Evolutionary conservation across 2,888 invertebrate genomes (phyloP).

Genomic region (Aromia moschata): DNA sequence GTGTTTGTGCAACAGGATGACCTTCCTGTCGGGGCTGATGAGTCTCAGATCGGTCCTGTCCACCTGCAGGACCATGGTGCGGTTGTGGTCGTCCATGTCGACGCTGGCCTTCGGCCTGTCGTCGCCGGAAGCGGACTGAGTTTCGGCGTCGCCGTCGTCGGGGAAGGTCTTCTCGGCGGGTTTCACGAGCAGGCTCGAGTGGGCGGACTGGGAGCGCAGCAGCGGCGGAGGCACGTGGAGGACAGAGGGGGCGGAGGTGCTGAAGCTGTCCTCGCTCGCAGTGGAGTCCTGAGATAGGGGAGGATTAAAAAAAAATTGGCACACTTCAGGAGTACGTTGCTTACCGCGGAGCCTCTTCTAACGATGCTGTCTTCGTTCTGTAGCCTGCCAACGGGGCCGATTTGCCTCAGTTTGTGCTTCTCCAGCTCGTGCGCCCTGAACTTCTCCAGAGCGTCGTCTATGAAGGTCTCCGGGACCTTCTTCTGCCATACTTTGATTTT

Average conservation of each 20-base stretch:
- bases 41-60: slow-evolving; percentile 87
- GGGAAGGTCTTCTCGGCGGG: background rate
- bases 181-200: slow-evolving; percentile 39
- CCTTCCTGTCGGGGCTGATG: slow-evolving; percentile 93
- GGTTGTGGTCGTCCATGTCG: slow-evolving; percentile 74
- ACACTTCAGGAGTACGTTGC: background rate
- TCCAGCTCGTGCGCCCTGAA: slow-evolving; percentile 83
- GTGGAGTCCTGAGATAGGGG: slow-evolving; percentile 49
- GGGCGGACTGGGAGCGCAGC: slow-evolving; percentile 48
- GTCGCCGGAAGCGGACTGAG: background rate
- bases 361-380: slow-evolving; percentile 54
- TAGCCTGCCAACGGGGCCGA: slow-evolving; percentile 51
- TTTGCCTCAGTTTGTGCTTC: slow-evolving; percentile 62
- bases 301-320: too few species aligned
- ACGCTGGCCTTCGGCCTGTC: slow-evolving; percentile 30
- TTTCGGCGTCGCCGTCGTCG: background rate
- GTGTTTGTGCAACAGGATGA: slow-evolving; percentile 85
- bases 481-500: slow-evolving; percentile 89
- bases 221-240: slow-evolving; percentile 34
- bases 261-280: slow-evolving; percentile 43
- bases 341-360: slow-evolving; percentile 60
- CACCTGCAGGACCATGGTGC: slow-evolving; percentile 94
- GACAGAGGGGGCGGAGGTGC: slow-evolving; percentile 26
- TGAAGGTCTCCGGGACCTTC: slow-evolving; percentile 86
- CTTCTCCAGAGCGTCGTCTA: slow-evolving; percentile 89